phyloP scores from a whole-genome alignment of 2,797 vertebrate species.

The Staurois parvus region DNA sequence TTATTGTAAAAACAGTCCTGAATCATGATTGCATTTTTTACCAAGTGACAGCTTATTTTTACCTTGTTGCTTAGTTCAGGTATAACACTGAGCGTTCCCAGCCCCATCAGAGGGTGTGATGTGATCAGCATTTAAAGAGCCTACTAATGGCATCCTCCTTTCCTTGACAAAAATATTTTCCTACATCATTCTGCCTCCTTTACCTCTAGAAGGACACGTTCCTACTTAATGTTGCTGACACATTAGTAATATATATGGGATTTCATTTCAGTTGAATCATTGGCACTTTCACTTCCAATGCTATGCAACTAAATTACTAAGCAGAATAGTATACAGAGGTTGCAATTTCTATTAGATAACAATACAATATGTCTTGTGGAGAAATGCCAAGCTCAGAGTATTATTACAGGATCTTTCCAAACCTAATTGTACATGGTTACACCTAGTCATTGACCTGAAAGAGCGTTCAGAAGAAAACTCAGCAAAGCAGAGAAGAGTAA shows the following conservation, averaged over 20 bases:
- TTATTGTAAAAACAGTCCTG: neutral
- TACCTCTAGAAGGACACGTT: constrained; percentile 57
- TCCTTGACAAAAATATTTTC: constrained; percentile 52
- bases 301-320: constrained; percentile 44
- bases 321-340: constrained; percentile 28
- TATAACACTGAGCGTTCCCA: constrained; percentile 12
- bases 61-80: constrained; percentile 31
- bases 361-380: neutral
- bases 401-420: constrained; percentile 20
- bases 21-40: neutral
- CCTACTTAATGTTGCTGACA: constrained; percentile 56
- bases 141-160: constrained; percentile 43
- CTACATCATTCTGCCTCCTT: constrained; percentile 47
- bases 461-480: neutral
- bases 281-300: constrained; percentile 36
- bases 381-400: neutral
- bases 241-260: constrained; percentile 58
- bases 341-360: constrained; percentile 38
- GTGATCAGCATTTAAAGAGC: constrained; percentile 55
- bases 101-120: constrained; percentile 7
- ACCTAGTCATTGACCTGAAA: constrained; percentile 3
- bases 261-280: constrained; percentile 57
- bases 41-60: constrained; percentile 27
- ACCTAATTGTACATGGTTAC: constrained; percentile 7
- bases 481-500: neutral